Evolutionary conservation across 2,797 vertebrate genomes (phyloP), one percentile per base, ranked within the genome.

Genomic region (Spea hammondii): DNA sequence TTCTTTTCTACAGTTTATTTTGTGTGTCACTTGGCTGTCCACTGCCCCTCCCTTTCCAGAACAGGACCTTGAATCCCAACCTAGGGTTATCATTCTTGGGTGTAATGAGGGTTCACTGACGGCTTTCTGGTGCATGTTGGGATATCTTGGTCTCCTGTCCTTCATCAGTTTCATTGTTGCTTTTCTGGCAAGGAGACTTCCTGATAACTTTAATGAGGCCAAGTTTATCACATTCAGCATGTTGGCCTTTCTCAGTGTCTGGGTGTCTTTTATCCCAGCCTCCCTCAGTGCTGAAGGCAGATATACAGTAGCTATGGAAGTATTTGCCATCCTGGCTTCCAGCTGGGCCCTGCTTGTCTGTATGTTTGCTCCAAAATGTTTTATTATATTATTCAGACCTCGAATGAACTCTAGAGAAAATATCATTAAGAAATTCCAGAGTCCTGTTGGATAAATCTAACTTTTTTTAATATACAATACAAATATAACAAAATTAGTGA

Each of bases 161-260:
- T 53, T 62, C 54, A 79, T 53, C 7, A 79, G 74, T 45, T 82
- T 82, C 11, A 54, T 73, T 64, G 77, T 72, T 14, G 81, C 81
- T 17, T 83, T 83, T 48, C 45, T 79, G 17, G 77, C 68, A 53
- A 70, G 80, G 12, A 57, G 50, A 8, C 72, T 84, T 6, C 83
- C 80, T 9, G 80, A 84, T 50, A 82, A 14, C 7, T 83, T 83
- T 68, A 83, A 83, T 45, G 81, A 83, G n/a, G 65, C 81, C 45
- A 79, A 79, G n/a, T 79, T 71, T 47, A 83, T 83, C 11, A 83
- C 81, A 2, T 83, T 79, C 49, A 83, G 81, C 53, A 83, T 83
- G 76, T 45, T 83, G 57, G 68, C 73, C 46, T 83, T 79, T 65
- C 65, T 81, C 59, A 76, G 68, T 50, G 82, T 83, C 4, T 83